Base-by-base conservation (phyloP, 2,113 vertebrate species). In the Echinops telfairi region DNA sequence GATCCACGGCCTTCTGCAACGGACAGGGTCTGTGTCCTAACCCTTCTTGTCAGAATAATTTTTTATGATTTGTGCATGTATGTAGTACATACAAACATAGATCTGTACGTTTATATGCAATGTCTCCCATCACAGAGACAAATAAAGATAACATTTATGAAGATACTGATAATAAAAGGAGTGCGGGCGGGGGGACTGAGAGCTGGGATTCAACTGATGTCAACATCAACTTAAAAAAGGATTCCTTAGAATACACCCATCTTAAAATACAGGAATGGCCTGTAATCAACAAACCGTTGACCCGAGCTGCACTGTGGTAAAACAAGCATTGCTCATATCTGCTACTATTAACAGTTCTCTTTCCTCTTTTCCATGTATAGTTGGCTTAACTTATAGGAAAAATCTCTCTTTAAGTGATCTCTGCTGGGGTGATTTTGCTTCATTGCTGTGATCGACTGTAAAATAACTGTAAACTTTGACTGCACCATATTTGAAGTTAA, bases 341-440 rank as follows among this genome's bases (percentile, higher is more conserved):
- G 27, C 2, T 43, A 31, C 31, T 43, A 29, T 40, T 66, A 47
- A 40, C 15, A 53, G n/a, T n/a, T 47, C 33, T 83, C 17, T 16
- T 40, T 40, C 40, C 40, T 40, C 40, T 40, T 40, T 40, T 40
- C 81, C 23, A 70, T 27, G 71, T 76, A 78, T 19, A 1, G 47
- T 12, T 62, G 25, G 19, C 17, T 58, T 86, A 87, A 86, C n/a
- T 36, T 84, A 79, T 80, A 84, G 75, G 0, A 87, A 89, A 90
- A 68, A 15, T 23, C 29, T 80, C 38, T 53, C 60, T 12, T 62
- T 68, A 76, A 16, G 23, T 62, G 86, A 89, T 43, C 64, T 23
- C 6, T 71, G 22, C 43, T 40, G 43, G 8, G 53, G 20, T 78
- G 43, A 66, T 57, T 78, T 66, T 81, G 57, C 31, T 89, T 86